Conservation (phyloP, 2,113 vertebrate species). For the Sitta europaea region DNA sequence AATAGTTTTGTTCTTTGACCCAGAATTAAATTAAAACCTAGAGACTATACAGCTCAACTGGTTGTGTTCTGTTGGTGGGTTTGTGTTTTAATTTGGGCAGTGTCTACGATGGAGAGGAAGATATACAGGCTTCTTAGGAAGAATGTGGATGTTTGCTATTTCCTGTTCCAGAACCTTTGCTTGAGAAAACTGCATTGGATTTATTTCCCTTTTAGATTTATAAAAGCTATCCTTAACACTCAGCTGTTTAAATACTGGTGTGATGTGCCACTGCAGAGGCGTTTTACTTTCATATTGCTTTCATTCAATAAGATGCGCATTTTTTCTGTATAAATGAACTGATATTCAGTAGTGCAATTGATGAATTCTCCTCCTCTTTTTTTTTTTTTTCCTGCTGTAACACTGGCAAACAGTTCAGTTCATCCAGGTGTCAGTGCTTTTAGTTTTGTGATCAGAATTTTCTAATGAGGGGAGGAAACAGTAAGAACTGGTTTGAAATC, state of each 20-base stretch:
- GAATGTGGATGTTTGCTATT: neutral
- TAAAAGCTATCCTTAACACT: neutral
- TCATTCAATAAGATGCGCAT: constrained; percentile 53
- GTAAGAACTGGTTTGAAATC: constrained; percentile 50
- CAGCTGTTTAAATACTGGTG: neutral
- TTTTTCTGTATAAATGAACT: constrained; percentile 58
- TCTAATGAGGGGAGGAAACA: constrained; percentile 47
- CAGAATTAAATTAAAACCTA: neutral
- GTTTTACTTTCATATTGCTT: constrained; percentile 44
- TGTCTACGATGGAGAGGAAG: neutral
- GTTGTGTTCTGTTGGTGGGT: neutral
- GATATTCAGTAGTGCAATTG: constrained; percentile 38
- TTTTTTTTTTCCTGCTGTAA: constrained; percentile 37
- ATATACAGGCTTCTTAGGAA: neutral
- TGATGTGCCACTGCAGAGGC: constrained; percentile 20
- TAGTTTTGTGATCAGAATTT: constrained; percentile 41
- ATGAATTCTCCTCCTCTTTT: constrained; percentile 52
- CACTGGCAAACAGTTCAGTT: constrained; percentile 44
- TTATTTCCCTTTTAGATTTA: neutral
- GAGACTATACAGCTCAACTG: neutral
- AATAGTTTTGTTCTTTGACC: neutral
- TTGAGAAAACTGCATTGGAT: neutral
- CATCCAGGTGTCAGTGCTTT: constrained; percentile 48
- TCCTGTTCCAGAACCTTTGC: neutral
- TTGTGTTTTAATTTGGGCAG: neutral